Base-by-base conservation (phyloP, 2,797 vertebrate genomes). In the Intellagama lesueurii region DNA sequence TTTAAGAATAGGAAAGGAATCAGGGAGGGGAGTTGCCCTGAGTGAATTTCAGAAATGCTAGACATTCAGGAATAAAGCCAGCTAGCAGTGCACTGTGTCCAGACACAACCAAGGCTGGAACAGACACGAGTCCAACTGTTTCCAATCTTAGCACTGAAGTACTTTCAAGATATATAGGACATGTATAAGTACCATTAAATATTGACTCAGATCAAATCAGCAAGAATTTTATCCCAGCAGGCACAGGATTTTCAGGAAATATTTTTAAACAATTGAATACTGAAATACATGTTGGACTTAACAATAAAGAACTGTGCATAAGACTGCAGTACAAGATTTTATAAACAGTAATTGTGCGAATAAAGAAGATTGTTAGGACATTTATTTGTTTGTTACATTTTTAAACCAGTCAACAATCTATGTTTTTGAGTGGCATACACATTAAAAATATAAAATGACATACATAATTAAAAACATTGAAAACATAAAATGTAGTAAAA, bases 1-100 rank as follows among this genome's bases (percentile, higher is more conserved):
- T 82, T 85, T 47, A 87, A 88, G 72, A 88, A 94, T 52, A 94
- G 32, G 52, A 91, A 87, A 93, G 88, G 81, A 92, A 85, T 73
- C 22, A 56, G 91, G 8, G 75, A 83, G 92, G 72, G 91, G 60
- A 69, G 22, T 40, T 92, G 81, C 90, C 81, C 85, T 90, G 2
- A 0, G 9, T 76, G 83, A 68, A n/a, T 83, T 89, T 68, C 0
- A 0, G 87, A n/a, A 90, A 91, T 91, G 88, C 17, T 2, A 5
- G 90, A 0, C 44, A 88, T 81, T 82, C 73, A 83, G 91, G 91
- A 86, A 82, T 91, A 89, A 86, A 22, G 2, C 44, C 87, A 84
- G 87, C 40, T 86, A 26, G 19, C n/a, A 28, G 81, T 78, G 78
- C 47, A 83, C 81, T n/a, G 64, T 44, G 0, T 0, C 81, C 40